Conservation (phyloP, 2,797 vertebrate species). For the Myiotriccus ornatus region DNA sequence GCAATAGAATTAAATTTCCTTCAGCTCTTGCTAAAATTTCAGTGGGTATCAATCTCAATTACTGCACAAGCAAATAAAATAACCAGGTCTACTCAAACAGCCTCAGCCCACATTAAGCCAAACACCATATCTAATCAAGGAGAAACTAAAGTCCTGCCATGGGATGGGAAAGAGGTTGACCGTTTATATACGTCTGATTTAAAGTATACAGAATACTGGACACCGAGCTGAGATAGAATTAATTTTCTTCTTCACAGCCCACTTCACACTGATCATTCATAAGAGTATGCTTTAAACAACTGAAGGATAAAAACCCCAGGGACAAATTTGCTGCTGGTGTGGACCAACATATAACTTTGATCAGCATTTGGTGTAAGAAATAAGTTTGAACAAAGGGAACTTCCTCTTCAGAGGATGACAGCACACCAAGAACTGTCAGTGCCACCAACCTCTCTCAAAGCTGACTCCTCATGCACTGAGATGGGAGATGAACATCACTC, state of each 20-base stretch:
- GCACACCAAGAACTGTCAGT: not conserved
- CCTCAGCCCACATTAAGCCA: not conserved
- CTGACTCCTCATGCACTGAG: not conserved
- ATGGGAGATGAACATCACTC: not conserved
- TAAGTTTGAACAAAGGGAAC: not conserved
- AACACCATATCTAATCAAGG: not conserved
- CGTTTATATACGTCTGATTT: not conserved
- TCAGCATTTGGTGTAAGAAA: not conserved
- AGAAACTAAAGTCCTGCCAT: not conserved
- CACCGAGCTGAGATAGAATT: not conserved
- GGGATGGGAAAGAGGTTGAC: not conserved
- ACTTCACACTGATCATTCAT: not conserved
- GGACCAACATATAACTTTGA: not conserved
- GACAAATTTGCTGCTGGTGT: not conserved
- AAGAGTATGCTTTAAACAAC: not conserved
- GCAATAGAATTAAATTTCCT: not conserved
- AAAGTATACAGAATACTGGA: not conserved
- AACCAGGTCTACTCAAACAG: not conserved
- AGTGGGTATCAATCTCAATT: not conserved
- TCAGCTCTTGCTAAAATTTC: not conserved
- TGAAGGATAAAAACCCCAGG: not conserved
- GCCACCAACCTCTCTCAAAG: not conserved
- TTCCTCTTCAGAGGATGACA: not conserved
- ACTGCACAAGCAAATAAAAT: not conserved
- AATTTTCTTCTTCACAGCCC: not conserved